A percentile compares a stretch with the other conserved stretches of the same genome.
phyloP scores from a whole-genome alignment of 2,888 invertebrate species.

The Leptothorax acervorum region DNA sequence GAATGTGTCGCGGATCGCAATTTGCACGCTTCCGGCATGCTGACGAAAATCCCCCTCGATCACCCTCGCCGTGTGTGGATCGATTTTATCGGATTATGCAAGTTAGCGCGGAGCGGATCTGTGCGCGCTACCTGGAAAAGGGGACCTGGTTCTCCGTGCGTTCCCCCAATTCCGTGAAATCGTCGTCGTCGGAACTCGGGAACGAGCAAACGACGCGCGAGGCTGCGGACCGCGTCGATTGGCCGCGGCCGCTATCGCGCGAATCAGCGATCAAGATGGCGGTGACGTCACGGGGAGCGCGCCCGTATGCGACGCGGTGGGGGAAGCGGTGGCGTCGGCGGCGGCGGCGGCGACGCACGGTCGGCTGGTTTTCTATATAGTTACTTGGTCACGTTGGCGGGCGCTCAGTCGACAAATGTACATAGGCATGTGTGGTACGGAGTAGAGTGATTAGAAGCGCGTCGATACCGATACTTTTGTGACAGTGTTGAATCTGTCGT shows the following conservation, averaged over 20 bases:
- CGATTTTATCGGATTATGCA: constrained; percentile 59
- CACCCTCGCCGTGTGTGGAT: background rate
- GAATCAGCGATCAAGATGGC: constrained; percentile 80
- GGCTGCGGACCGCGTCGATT: constrained; percentile 63
- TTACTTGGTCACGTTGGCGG: constrained; percentile 81
- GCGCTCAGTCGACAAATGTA: constrained; percentile 77
- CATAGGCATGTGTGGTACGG: constrained; percentile 55
- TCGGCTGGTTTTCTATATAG: constrained; percentile 80
- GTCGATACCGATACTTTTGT: constrained; percentile 24
- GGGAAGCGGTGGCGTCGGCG: constrained; percentile 52
- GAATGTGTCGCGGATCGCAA: constrained; percentile 20
- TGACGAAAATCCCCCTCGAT: constrained; percentile 39
- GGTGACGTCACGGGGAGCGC: constrained; percentile 79
- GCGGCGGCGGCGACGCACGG: background rate
- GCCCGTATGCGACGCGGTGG: constrained; percentile 63
- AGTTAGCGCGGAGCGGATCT: constrained; percentile 56
- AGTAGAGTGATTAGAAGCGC: constrained; percentile 10
- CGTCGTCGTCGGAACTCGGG: constrained; percentile 29
- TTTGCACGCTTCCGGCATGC: constrained; percentile 35
- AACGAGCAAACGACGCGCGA: constrained; percentile 39
- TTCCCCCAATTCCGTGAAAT: constrained; percentile 70
- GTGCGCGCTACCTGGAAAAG: constrained; percentile 72
- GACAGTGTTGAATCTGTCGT: constrained; percentile 58
- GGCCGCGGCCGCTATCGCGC: constrained; percentile 75
- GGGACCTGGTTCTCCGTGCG: constrained; percentile 71